A percentile compares a stretch with the other conserved stretches of the same genome.
phyloP scores from a whole-genome alignment of 2,888 invertebrate genomes.

The Fragum whitleyi region DNA sequence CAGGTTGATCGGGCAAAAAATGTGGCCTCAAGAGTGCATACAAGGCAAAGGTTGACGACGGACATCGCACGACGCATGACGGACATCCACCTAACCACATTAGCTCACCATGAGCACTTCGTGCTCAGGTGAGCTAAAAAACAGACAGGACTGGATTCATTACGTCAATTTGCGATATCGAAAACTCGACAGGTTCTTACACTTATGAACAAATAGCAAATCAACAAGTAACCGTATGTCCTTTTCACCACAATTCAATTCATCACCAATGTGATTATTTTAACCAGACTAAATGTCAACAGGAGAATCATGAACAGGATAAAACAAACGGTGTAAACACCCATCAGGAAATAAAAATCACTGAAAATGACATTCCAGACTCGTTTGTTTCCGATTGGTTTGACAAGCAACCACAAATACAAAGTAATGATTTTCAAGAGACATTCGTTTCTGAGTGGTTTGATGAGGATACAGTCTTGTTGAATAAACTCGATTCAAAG shows the following conservation, averaged over 20 bases:
- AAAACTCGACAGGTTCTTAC: neutral
- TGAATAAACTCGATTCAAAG: no score
- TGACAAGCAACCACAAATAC: no score
- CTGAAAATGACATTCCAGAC: conserved; percentile 1
- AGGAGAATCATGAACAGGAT: neutral
- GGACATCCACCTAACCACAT: no score
- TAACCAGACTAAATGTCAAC: neutral
- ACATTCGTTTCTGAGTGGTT: neutral
- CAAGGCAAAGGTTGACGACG: no score
- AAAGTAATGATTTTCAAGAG: no score
- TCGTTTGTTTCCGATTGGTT: no score
- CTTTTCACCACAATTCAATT: neutral
- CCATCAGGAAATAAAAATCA: neutral
- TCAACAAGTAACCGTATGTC: neutral
- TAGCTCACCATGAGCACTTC: no score
- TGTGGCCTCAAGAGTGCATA: no score
- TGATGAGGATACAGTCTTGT: neutral
- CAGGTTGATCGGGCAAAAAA: no score
- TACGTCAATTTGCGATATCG: no score
- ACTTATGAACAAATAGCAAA: neutral
- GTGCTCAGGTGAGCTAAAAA: no score
- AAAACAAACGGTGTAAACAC: neutral
- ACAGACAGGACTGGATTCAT: neutral
- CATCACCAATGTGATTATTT: neutral
- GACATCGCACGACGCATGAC: no score